These are phyloP conservation scores for Esox niger DNA, from an alignment of 2,113 vertebrate species.

Conservation along the genomic window DNA sequence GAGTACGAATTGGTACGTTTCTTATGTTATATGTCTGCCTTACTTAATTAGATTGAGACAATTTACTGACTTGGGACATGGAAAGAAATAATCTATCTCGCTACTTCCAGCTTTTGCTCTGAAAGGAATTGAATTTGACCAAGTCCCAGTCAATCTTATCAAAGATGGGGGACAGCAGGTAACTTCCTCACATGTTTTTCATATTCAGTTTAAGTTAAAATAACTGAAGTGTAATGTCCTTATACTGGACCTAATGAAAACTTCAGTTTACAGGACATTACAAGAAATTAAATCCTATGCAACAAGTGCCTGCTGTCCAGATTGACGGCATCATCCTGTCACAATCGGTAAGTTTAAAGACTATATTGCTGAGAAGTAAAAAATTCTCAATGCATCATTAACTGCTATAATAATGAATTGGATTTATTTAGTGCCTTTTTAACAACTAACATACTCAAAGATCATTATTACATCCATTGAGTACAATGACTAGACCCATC, in stretches of 20 bases:
- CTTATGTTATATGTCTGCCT: neutral
- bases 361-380: neutral
- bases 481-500: neutral
- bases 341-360: slow-evolving; percentile 84
- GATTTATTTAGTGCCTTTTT: too few relatives aligned
- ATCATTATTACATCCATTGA: too few relatives aligned
- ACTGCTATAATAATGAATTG: too few relatives aligned
- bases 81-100: slow-evolving; percentile 7
- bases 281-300: slow-evolving; percentile 89
- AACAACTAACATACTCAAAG: too few relatives aligned
- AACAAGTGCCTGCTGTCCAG: slow-evolving; percentile 87
- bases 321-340: slow-evolving; percentile 85
- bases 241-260: neutral
- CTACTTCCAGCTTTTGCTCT: slow-evolving; percentile 84
- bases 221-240: slow-evolving; percentile 7
- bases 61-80: neutral
- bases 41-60: neutral
- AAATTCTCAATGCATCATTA: neutral
- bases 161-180: slow-evolving; percentile 94
- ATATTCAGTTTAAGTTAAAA: neutral
- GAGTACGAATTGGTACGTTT: slow-evolving; percentile 91
- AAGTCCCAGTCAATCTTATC: slow-evolving; percentile 80
- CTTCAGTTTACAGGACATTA: slow-evolving; percentile 79
- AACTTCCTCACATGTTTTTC: neutral
- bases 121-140: slow-evolving; percentile 88